phyloP scores from a whole-genome alignment of 1,140 invertebrate genomes.

The Lasioglossum albipes region DNA sequence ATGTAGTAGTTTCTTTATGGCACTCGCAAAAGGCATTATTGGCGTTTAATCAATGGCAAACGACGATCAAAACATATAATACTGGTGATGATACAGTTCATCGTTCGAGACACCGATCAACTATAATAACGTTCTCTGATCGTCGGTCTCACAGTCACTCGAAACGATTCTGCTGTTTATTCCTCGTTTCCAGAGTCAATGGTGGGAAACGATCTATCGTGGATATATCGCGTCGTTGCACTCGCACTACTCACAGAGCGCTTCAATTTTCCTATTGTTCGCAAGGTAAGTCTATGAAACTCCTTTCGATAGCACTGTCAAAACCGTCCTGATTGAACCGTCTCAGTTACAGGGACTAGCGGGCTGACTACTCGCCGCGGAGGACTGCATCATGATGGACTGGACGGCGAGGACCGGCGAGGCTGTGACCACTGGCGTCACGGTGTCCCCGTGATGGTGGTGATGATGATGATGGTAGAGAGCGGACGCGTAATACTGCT shows the following conservation, averaged over 20 bases:
- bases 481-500: constrained; percentile 79
- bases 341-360: constrained; percentile 74
- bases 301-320: no score
- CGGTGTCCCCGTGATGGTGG: constrained; percentile 69
- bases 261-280: not conserved
- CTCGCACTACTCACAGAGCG: not conserved
- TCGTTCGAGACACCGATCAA: not conserved
- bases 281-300: not conserved
- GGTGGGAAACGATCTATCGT: no score
- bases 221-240: not conserved
- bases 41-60: constrained; percentile 20
- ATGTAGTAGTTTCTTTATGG: constrained; percentile 24
- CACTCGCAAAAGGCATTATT: constrained; percentile 43
- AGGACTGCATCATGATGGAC: constrained; percentile 70
- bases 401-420: constrained; percentile 65
- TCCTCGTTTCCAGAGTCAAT: not conserved
- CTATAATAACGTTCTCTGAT: not conserved
- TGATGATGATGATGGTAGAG: constrained; percentile 78
- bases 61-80: constrained; percentile 45
- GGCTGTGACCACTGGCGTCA: constrained; percentile 37
- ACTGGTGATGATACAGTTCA: constrained; percentile 33
- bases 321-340: not conserved
- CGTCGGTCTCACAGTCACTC: not conserved
- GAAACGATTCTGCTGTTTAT: not conserved
- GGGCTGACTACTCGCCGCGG: constrained; percentile 68